Evolutionary conservation across 2,888 invertebrate species (phyloP), one percentile per base, ranked within the genome.

Genomic region (Apamea monoglypha): DNA sequence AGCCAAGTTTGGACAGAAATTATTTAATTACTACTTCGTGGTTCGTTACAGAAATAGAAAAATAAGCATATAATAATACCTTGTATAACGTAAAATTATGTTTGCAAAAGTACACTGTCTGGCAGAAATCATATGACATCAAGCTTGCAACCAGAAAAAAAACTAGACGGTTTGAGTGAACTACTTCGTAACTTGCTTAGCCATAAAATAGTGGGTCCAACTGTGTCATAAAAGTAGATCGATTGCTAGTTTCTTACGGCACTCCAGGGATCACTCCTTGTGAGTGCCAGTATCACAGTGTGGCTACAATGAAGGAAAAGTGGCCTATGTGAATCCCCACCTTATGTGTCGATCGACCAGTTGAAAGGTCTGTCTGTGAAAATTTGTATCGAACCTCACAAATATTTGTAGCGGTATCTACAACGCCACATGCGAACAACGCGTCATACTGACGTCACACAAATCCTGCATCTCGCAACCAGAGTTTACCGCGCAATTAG

Each of bases 161-260:
- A 36, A 64, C 12, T 8, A 63, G 47, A 32, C 36, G 44, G 53
- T 61, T 80, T 59, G 61, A 47, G 68, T 61, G 59, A 74, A 70
- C n/a, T 77, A 86, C 66, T 82, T 73, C 77, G 64, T 77, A 47
- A 71, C 36, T 66, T 61, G 66, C 61, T 16, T 50, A 25, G 67
- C 29, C 71, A 72, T 82, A 84, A 84, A 82, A 80, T 44, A 16
- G 36, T 44, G 74, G 67, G 50, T 74, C 74, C 67, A 36, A 64
- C 40, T 16, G 74, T 40, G 71, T 72, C 84, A 84, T 84, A 84
- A 84, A 84, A 84, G 36, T 78, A 74, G 78, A 86, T 86, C 83
- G 83, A 86, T 82, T 78, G 74, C 74, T 74, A 36, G 74, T 82
- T 53, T 68, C 78, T 82, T 78, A 66, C 25, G 53, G 56, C 61